These are phyloP conservation scores for Drosophila rufa DNA, from an alignment of 1,140 invertebrate species.

Conservation along the genomic window DNA sequence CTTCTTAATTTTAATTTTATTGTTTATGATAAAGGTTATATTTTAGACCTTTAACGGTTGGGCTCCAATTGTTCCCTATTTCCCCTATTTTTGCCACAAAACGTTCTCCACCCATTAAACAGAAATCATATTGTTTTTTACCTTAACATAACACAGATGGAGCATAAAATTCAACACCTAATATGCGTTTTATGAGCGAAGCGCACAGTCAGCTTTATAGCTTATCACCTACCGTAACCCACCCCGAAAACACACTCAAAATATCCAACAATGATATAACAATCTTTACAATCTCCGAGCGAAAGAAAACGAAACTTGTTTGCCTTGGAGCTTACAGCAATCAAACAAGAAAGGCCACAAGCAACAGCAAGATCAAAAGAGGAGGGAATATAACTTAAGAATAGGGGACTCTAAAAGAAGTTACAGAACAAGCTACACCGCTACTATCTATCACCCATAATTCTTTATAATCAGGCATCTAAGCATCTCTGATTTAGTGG, in stretches of 20 bases:
- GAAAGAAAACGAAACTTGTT: slow-evolving; percentile 63
- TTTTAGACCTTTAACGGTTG: too few species aligned
- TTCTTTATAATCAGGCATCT: slow-evolving; percentile 54
- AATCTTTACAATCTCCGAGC: slow-evolving; percentile 46
- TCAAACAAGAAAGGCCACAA: slow-evolving; percentile 54
- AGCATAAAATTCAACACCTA: slow-evolving; percentile 74
- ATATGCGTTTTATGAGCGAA: slow-evolving; percentile 67
- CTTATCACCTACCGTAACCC: slow-evolving; percentile 42
- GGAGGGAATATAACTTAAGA: neutral
- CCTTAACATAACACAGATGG: slow-evolving; percentile 39
- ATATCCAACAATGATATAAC: slow-evolving; percentile 29
- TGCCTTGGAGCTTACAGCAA: slow-evolving; percentile 66
- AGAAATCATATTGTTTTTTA: slow-evolving; percentile 14
- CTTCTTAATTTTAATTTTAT: too few species aligned
- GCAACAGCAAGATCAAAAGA: slow-evolving; percentile 17
- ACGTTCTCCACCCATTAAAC: neutral
- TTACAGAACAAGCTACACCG: slow-evolving; percentile 20
- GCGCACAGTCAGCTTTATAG: slow-evolving; percentile 51
- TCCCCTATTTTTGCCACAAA: neutral
- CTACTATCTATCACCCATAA: slow-evolving; percentile 18
- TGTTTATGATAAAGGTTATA: too few species aligned
- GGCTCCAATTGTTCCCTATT: too few species aligned
- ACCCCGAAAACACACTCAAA: slow-evolving; percentile 15
- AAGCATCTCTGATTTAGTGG: slow-evolving; percentile 46
- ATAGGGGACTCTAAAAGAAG: slow-evolving; percentile 9